phyloP scores from a whole-genome alignment of 2,797 vertebrate species.

The Galagoides demidoff region DNA sequence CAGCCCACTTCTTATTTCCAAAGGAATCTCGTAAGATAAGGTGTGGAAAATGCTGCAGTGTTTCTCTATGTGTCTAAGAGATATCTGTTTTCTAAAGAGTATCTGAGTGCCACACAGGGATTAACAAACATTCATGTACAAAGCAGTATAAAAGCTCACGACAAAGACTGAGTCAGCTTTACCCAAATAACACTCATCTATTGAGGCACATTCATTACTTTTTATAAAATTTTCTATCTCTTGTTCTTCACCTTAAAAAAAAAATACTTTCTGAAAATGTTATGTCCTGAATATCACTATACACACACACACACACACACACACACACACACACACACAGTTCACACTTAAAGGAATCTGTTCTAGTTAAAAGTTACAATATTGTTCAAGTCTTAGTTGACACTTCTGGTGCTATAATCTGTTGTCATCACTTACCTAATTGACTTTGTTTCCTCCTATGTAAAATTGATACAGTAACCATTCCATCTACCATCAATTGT shows the following conservation, averaged over 20 bases:
- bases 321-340: neutral
- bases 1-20: constrained; percentile 45
- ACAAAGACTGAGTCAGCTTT: neutral
- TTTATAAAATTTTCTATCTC: neutral
- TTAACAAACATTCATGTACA: neutral
- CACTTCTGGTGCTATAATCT: neutral
- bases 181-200: neutral
- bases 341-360: neutral
- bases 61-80: neutral
- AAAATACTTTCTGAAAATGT: neutral
- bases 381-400: neutral
- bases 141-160: neutral
- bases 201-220: neutral
- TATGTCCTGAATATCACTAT: neutral
- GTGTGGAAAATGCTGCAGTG: neutral
- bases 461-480: neutral
- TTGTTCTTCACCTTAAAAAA: neutral
- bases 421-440: neutral
- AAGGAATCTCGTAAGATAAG: neutral
- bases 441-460: neutral
- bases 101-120: neutral
- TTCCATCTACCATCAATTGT: neutral
- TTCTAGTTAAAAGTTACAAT: neutral
- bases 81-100: neutral
- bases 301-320: neutral